These are phyloP conservation scores for Amphiprion percula DNA, from an alignment of 2,113 vertebrate genomes.

Conservation along the genomic window DNA sequence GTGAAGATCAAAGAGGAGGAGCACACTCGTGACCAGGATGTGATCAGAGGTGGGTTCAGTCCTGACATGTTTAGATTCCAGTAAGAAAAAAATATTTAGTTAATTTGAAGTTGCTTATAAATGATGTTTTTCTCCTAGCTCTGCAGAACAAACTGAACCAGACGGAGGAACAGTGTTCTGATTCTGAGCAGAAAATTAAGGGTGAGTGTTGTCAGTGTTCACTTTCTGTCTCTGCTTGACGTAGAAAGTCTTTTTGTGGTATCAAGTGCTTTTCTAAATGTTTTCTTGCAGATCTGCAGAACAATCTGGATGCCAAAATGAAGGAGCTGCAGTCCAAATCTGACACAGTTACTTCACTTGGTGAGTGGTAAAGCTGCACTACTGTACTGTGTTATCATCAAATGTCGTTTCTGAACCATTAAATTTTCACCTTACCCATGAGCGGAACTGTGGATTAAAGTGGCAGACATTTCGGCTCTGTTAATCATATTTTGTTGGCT, in stretches of 20 bases:
- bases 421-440: background rate
- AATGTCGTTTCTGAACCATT: background rate
- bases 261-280: background rate
- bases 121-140: conserved; percentile 5
- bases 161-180: conserved; percentile 36
- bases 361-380: conserved; percentile 34
- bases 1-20: conserved; percentile 8
- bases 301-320: conserved; percentile 42
- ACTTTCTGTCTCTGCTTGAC: accelerated
- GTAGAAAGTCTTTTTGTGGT: accelerated
- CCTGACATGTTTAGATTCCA: background rate
- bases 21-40: background rate
- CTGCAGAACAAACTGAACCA: conserved; percentile 47
- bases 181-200: conserved; percentile 22
- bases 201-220: conserved; percentile 21
- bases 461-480: too few relatives aligned
- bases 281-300: conserved; percentile 50
- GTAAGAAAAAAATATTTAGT: background rate
- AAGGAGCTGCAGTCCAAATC: conserved; percentile 37
- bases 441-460: too few relatives aligned
- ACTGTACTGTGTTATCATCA: background rate
- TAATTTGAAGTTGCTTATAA: background rate
- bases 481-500: too few relatives aligned
- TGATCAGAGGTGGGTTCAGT: conserved; percentile 36
- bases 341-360: conserved; percentile 39